A percentile compares a stretch with the other conserved stretches of the same genome.
These are phyloP conservation scores for Ephialtes manifestator DNA, from an alignment of 2,888 invertebrate species.

Conservation along the genomic window DNA sequence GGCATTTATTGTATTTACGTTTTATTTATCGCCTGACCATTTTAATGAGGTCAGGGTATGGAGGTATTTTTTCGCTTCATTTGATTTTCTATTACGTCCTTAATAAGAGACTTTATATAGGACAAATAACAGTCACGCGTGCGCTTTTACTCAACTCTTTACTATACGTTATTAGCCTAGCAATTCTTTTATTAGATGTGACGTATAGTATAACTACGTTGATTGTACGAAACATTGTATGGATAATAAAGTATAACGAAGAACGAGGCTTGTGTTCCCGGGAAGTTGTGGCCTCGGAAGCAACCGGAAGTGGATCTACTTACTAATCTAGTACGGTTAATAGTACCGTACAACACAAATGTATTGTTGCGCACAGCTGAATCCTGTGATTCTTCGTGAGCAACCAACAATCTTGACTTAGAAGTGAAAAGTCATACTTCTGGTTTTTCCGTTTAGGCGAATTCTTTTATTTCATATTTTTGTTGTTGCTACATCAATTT, in stretches of 20 bases:
- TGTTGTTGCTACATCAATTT: not conserved
- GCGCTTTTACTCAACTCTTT: constrained; percentile 8
- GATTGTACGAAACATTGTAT: not conserved
- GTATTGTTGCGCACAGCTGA: constrained; percentile 11
- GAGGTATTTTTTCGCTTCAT: not conserved
- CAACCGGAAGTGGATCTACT: constrained; percentile 44
- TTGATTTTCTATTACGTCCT: not conserved
- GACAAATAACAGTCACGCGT: constrained; percentile 73
- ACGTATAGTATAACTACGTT: not conserved
- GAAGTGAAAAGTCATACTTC: not conserved
- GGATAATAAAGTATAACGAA: constrained; percentile 6
- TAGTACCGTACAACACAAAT: constrained; percentile 40
- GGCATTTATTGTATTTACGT: too few relatives aligned
- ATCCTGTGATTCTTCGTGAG: not conserved
- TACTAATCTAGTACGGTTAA: constrained; percentile 36
- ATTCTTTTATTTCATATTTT: not conserved
- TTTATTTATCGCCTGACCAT: too few relatives aligned
- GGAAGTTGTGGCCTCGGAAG: constrained; percentile 2
- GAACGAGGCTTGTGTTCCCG: constrained; percentile 1
- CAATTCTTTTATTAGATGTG: constrained; percentile 6
- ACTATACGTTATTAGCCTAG: not conserved
- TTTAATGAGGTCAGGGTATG: too few relatives aligned
- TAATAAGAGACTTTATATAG: constrained; percentile 54
- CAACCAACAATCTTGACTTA: not conserved
- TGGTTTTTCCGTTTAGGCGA: not conserved